phyloP scores from a whole-genome alignment of 1,140 invertebrate genomes.

The Whitmania pigra region DNA sequence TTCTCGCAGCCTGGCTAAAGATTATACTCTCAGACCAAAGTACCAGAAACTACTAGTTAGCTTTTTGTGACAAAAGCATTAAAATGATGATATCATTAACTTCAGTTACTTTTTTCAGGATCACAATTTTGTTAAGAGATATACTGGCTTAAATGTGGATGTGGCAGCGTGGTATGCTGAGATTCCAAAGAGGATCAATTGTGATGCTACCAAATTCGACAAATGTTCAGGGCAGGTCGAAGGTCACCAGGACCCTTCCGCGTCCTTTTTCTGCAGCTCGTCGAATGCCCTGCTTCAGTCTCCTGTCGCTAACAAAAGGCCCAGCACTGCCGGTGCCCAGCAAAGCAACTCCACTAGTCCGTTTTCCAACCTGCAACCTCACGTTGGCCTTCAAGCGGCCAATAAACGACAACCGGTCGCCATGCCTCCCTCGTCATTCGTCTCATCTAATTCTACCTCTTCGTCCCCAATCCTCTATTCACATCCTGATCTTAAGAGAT shows the following conservation, averaged over 20 bases:
- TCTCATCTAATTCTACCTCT: neutral
- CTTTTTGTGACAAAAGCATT: neutral
- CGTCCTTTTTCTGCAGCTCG: neutral
- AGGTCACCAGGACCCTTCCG: neutral
- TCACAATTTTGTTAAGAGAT: constrained; percentile 36
- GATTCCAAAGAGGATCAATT: constrained; percentile 30
- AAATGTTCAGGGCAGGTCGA: neutral
- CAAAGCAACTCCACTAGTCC: neutral
- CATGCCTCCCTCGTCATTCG: neutral
- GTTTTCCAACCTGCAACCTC: neutral
- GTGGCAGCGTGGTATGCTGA: constrained; percentile 38
- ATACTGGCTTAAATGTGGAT: constrained; percentile 34
- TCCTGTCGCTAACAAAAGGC: no score
- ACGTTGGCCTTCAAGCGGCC: neutral
- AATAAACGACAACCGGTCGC: no score
- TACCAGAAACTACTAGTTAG: no score
- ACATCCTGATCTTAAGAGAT: neutral
- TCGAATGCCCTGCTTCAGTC: neutral
- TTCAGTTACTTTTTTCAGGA: neutral
- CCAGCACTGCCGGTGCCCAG: neutral
- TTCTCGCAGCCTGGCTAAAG: no score
- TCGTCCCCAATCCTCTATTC: neutral
- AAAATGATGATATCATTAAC: neutral
- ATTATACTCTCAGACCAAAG: no score
- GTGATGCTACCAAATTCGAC: neutral